A percentile compares a stretch with the other conserved stretches of the same genome.
Evolutionary conservation across 1,140 invertebrate species (phyloP).

Genomic region (Ceratina calcarata): DNA sequence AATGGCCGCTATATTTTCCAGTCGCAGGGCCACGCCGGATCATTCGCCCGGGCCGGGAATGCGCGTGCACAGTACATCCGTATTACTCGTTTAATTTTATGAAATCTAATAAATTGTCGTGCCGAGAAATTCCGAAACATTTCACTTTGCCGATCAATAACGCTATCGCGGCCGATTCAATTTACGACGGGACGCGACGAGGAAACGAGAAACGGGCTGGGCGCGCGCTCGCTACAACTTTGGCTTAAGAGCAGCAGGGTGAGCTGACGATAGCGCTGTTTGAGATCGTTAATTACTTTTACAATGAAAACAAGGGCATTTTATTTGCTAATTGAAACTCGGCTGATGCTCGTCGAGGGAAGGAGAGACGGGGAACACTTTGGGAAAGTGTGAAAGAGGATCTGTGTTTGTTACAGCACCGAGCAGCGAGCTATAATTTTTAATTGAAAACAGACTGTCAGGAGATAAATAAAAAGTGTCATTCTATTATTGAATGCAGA

Average conservation of each 20-base stretch:
- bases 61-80: conserved; percentile 63
- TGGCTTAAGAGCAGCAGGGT: neutral
- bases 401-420: too few species aligned
- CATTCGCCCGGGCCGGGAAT: conserved; percentile 60
- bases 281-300: conserved; percentile 10
- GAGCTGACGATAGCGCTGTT: neutral
- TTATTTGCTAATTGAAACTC: too few species aligned
- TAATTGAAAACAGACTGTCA: too few species aligned
- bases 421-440: too few species aligned
- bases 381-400: too few species aligned
- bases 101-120: conserved; percentile 76
- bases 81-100: conserved; percentile 73
- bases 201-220: neutral
- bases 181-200: neutral
- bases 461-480: too few species aligned
- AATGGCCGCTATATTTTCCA: conserved; percentile 72
- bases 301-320: neutral
- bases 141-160: conserved; percentile 36
- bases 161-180: conserved; percentile 22
- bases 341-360: too few species aligned
- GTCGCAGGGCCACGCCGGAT: conserved; percentile 64
- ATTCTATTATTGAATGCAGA: too few species aligned
- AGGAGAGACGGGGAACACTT: too few species aligned
- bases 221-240: neutral
- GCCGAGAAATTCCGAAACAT: conserved; percentile 41